These are phyloP conservation scores for Otus sunia DNA, from an alignment of 2,113 vertebrate genomes.

Conservation along the genomic window DNA sequence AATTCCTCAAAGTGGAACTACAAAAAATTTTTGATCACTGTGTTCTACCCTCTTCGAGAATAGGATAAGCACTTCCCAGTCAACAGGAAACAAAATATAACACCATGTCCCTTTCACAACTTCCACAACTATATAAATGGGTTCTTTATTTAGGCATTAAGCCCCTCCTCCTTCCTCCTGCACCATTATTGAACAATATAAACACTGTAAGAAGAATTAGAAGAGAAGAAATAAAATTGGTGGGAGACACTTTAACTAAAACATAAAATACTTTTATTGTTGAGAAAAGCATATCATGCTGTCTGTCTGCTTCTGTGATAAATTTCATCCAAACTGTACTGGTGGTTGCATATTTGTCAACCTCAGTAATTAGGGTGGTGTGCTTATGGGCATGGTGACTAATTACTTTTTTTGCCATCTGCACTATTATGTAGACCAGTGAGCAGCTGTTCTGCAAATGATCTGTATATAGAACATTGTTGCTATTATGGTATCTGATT, in stretches of 20 bases:
- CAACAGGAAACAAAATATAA: background rate
- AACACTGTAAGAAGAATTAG: background rate
- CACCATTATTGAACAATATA: background rate
- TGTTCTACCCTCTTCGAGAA: background rate
- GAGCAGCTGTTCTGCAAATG: background rate
- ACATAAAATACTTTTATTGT: background rate
- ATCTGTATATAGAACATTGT: background rate
- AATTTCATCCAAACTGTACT: background rate
- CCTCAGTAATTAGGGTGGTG: background rate
- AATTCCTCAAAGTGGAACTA: background rate
- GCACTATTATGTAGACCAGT: accelerated
- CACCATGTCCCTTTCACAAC: accelerated
- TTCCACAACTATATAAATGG: too few species aligned
- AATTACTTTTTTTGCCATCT: background rate
- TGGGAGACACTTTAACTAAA: background rate
- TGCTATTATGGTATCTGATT: background rate
- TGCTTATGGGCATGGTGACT: background rate
- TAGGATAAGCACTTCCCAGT: background rate
- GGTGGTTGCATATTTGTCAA: background rate
- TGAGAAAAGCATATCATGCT: background rate
- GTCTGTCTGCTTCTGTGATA: background rate
- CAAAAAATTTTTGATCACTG: background rate
- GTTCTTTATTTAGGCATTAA: background rate
- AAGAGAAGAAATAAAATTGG: background rate
- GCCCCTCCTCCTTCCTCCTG: background rate